Conservation (phyloP, 2,797 vertebrate genomes). For the Melopsittacus undulatus region DNA sequence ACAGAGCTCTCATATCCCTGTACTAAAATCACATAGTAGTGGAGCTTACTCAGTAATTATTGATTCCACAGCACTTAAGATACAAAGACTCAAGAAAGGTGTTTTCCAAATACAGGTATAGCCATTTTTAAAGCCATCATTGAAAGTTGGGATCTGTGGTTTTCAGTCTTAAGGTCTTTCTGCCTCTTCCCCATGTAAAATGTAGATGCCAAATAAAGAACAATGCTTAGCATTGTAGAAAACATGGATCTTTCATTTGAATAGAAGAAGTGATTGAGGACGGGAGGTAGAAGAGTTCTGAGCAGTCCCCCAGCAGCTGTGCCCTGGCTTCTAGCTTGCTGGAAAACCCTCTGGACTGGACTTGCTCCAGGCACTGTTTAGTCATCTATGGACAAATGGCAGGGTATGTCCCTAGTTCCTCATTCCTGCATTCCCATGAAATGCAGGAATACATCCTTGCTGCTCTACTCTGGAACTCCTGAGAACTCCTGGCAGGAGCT, state of each 20-base stretch:
- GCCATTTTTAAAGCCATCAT: not conserved
- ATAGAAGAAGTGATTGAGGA: not conserved
- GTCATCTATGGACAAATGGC: not conserved
- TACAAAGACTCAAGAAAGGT: not conserved
- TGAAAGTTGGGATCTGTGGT: not conserved
- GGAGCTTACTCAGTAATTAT: not conserved
- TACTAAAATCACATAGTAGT: not conserved
- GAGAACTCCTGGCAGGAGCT: not conserved
- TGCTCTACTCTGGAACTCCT: not conserved
- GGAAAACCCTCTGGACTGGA: not conserved
- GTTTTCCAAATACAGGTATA: not conserved
- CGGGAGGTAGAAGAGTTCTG: not conserved
- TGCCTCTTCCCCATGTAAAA: not conserved
- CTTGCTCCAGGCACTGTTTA: not conserved
- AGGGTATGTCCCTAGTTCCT: not conserved
- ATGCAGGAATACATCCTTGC: not conserved
- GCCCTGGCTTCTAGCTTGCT: not conserved
- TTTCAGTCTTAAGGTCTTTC: not conserved
- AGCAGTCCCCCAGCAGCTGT: not conserved
- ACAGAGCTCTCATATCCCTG: not conserved
- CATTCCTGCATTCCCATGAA: not conserved
- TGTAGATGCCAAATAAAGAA: not conserved
- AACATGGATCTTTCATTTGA: not conserved
- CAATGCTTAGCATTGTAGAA: not conserved
- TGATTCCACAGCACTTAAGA: not conserved